Conservation (phyloP, 2,888 invertebrate species). For the Chymomyza fuscimana region DNA sequence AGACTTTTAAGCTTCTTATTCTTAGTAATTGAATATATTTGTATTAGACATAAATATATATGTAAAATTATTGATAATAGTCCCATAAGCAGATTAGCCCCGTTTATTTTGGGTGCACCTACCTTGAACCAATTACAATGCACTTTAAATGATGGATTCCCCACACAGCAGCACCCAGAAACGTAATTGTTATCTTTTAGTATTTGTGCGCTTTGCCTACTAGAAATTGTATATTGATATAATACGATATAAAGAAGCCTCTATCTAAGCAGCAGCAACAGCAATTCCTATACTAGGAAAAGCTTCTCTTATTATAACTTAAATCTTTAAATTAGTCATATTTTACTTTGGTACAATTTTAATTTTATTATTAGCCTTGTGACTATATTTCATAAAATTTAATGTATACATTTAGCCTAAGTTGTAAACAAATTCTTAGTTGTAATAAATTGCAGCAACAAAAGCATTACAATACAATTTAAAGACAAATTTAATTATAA, state of each 20-base stretch:
- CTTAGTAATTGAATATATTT: conserved; percentile 51
- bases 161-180: not conserved
- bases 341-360: conserved; percentile 9
- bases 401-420: conserved; percentile 53
- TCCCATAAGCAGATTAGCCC: conserved; percentile 57
- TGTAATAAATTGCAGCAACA: conserved; percentile 62
- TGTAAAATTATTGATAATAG: conserved; percentile 41
- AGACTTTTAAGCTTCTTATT: conserved; percentile 59
- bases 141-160: not conserved
- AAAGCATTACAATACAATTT: not conserved
- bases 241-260: not conserved
- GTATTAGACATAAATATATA: conserved; percentile 30
- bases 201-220: conserved; percentile 5
- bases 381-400: conserved; percentile 62
- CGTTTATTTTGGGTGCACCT: conserved; percentile 53
- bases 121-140: not conserved
- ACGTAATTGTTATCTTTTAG: conserved; percentile 11
- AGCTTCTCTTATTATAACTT: not conserved
- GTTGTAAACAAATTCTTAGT: conserved; percentile 67
- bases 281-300: not conserved
- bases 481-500: conserved; percentile 1
- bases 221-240: not conserved
- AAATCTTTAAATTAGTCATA: not conserved
- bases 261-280: not conserved
- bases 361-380: conserved; percentile 1